Evolutionary conservation across 92 coral and sea anemone species (phyloP).

Genomic region (Epizoanthus stellaris): DNA sequence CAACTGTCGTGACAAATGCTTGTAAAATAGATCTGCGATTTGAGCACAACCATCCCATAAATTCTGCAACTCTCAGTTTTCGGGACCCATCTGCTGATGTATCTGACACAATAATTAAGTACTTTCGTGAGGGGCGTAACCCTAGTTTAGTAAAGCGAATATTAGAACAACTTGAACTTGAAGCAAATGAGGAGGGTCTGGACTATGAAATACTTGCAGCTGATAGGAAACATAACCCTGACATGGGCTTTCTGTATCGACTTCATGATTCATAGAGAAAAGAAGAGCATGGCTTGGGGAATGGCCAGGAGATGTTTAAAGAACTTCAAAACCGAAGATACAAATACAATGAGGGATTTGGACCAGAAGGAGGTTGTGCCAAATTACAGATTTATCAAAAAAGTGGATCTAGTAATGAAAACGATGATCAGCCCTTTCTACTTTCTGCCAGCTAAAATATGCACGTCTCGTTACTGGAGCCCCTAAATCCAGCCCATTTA

Average conservation of each 20-base stretch:
- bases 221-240: slow-evolving; percentile 19
- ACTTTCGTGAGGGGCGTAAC: slow-evolving; percentile 17
- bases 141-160: slow-evolving; percentile 10
- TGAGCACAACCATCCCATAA: slow-evolving; percentile 23
- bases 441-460: no score
- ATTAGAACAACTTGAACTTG: not conserved
- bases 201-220: slow-evolving; percentile 16
- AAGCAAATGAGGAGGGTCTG: not conserved
- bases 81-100: slow-evolving; percentile 16
- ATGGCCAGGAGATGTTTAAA: not conserved
- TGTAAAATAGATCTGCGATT: not conserved
- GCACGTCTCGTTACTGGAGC: no score
- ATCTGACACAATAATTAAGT: not conserved
- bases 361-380: not conserved
- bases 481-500: no score
- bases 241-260: not conserved
- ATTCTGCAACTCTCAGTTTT: slow-evolving; percentile 8
- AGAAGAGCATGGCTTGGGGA: not conserved
- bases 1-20: no score
- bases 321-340: not conserved
- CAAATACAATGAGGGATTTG: not conserved
- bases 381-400: slow-evolving; percentile 19
- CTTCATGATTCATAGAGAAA: not conserved
- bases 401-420: not conserved
- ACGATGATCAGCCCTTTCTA: not conserved